Conservation (phyloP, 2,113 vertebrate genomes). For the Mesocricetus auratus region DNA sequence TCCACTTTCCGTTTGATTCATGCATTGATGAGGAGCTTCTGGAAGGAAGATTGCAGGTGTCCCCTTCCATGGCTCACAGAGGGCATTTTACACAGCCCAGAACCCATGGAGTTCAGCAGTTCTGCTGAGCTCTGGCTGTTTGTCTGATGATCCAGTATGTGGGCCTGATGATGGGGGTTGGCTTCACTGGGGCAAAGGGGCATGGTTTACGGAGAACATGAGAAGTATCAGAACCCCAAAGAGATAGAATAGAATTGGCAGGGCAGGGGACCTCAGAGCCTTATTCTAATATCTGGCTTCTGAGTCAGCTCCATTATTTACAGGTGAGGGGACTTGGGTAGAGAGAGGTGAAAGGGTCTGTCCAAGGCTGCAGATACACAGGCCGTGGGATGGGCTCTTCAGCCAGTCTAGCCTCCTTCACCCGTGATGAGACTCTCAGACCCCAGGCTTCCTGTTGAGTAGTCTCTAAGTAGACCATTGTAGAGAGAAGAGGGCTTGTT, state of each 20-base stretch:
- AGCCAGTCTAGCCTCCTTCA: neutral
- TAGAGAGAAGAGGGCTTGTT: neutral
- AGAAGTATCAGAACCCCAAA: neutral
- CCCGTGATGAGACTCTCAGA: neutral
- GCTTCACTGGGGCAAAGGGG: neutral
- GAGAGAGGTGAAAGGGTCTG: neutral
- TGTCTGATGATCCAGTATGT: neutral
- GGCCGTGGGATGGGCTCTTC: neutral
- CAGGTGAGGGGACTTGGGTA: neutral
- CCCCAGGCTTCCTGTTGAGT: neutral
- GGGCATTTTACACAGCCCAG: neutral
- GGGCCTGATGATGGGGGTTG: neutral
- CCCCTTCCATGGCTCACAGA: neutral
- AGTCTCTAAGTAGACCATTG: neutral
- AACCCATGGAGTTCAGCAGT: rapidly evolving
- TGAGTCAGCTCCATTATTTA: neutral
- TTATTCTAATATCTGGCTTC: neutral
- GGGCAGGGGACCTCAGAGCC: neutral
- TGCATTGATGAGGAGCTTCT: neutral
- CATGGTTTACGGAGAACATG: neutral
- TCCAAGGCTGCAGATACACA: neutral
- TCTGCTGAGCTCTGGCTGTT: neutral
- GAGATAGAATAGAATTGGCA: neutral
- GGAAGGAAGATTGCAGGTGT: neutral
- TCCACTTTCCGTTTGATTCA: neutral